Evolutionary conservation across 2,797 vertebrate genomes (phyloP), one percentile per base, ranked within the genome.

Genomic region (Tapirus indicus): DNA sequence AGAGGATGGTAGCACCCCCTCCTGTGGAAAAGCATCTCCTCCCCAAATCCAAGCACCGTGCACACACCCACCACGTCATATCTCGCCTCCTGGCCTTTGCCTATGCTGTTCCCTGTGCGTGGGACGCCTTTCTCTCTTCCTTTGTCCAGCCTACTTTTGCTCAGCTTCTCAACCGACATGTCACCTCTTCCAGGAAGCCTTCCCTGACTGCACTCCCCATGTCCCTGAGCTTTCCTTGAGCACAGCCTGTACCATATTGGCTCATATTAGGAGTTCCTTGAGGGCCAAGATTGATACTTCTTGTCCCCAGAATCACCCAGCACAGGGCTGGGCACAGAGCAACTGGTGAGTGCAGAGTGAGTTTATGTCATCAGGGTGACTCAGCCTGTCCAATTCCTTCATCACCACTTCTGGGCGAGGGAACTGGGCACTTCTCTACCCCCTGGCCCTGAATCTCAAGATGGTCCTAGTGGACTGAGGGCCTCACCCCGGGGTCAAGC

Each of bases 161-260:
- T 90, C 5, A 87, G 49, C 41, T 93, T 85, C 60, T 75, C 47
- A 38, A 27, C 78, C 20, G 20, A n/a, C 13, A 49, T 9, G 29
- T 18, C 20, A 38, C 75, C 68, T 92, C 87, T 85, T 96, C 38
- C 18, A 82, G 84, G 88, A 88, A 94, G 38, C 17, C 68, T 49
- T 71, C 72, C 77, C 47, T 85, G 84, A 92, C 35, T 94, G 21
- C 29, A 41, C 58, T 44, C 29, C 21, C 85, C 12, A 2, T 14
- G 68, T 35, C 12, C 21, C 91, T 41, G 56, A 29, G 16, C 77
- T 96, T 69, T 94, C 84, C 47, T 64, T 35, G 29, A 85, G 47
- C 41, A 78, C 16, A 35, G 44, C 9, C 29, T 2, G 21, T 12
- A 21, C 74, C 11, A 29, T 21, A 35, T 3, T 23, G 41, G 75